These are phyloP conservation scores for Dioctria linearis DNA, from an alignment of 2,888 invertebrate genomes.

Conservation along the genomic window DNA sequence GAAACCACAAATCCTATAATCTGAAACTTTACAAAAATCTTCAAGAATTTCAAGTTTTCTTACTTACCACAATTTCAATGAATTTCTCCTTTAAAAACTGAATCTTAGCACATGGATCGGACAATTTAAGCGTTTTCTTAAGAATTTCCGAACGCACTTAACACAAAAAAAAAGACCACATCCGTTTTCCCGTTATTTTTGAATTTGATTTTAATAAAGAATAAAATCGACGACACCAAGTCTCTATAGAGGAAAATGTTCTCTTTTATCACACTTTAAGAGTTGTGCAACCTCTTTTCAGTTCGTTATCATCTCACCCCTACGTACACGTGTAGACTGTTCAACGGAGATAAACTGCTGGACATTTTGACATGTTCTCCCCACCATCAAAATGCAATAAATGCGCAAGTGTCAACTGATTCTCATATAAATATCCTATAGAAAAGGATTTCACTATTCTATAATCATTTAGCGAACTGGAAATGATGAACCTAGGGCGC, in stretches of 20 bases:
- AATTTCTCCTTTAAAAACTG: neutral
- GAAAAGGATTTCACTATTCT: neutral
- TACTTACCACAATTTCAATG: neutral
- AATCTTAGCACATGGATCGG: neutral
- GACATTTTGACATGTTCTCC: constrained; percentile 55
- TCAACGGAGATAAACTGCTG: constrained; percentile 44
- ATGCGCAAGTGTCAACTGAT: constrained; percentile 36
- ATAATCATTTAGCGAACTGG: constrained; percentile 52
- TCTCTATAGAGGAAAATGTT: constrained; percentile 7
- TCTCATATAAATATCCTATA: neutral
- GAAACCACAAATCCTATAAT: too few relatives aligned
- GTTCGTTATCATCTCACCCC: constrained; percentile 13
- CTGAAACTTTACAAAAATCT: too few relatives aligned
- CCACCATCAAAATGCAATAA: constrained; percentile 44
- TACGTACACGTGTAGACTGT: constrained; percentile 57
- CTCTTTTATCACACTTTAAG: neutral
- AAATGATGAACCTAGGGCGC: constrained; percentile 51
- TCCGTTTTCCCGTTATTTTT: constrained; percentile 4
- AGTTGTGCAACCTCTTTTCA: neutral
- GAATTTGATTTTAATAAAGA: neutral
- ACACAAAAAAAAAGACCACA: neutral
- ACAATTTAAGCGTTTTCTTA: neutral
- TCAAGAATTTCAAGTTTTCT: too few relatives aligned
- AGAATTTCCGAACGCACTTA: too few relatives aligned
- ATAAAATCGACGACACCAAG: neutral